phyloP scores from a whole-genome alignment of 2,797 vertebrate genomes.

The Distichodus sexfasciatus region DNA sequence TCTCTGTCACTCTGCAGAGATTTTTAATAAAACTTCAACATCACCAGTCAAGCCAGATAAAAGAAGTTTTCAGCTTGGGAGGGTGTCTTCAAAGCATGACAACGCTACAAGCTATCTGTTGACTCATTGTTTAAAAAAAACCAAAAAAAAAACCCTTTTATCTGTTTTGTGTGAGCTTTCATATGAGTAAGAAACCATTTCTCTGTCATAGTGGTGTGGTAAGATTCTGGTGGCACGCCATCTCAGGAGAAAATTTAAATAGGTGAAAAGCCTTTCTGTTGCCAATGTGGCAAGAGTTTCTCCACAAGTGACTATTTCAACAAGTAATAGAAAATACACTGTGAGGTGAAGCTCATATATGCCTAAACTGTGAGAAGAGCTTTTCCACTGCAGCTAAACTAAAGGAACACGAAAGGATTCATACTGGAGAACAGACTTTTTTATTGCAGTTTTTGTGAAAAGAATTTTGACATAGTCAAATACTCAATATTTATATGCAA shows the following conservation, averaged over 20 bases:
- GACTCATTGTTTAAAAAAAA: too few relatives aligned
- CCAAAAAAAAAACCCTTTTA: too few relatives aligned
- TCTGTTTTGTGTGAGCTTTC: too few relatives aligned
- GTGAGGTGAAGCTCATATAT: slow-evolving; percentile 10
- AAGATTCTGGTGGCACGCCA: neutral
- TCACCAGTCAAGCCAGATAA: too few relatives aligned
- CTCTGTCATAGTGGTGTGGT: neutral
- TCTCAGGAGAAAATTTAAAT: neutral
- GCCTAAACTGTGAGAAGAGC: neutral
- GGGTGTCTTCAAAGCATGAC: too few relatives aligned
- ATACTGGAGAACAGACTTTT: slow-evolving; percentile 15
- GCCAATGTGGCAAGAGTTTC: slow-evolving; percentile 11
- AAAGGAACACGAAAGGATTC: slow-evolving; percentile 2
- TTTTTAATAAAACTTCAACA: too few relatives aligned
- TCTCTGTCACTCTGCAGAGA: too few relatives aligned
- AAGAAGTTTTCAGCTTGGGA: too few relatives aligned
- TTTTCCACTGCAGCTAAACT: neutral
- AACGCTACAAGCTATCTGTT: too few relatives aligned
- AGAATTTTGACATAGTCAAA: neutral
- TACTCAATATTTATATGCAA: too few relatives aligned
- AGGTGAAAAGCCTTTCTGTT: neutral
- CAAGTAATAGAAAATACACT: neutral
- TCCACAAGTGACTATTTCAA: neutral
- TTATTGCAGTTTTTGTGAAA: neutral
- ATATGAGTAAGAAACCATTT: too few relatives aligned